A percentile compares a stretch with the other conserved stretches of the same genome.
These are phyloP conservation scores for Amniataba percoides DNA, from an alignment of 2,797 vertebrate species.

Conservation along the genomic window DNA sequence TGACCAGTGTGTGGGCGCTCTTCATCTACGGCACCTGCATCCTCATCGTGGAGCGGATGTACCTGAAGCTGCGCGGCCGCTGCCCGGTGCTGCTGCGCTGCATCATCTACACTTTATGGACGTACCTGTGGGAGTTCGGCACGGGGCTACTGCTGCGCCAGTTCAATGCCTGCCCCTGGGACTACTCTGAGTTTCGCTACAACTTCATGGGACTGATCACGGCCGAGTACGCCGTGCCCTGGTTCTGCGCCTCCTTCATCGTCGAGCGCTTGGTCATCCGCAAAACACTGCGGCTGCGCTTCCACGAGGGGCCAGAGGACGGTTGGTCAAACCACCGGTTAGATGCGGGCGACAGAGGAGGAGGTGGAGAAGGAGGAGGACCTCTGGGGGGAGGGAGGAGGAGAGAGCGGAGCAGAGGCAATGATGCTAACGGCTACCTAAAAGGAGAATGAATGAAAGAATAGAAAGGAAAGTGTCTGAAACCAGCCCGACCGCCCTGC, in stretches of 20 bases:
- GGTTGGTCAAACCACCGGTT: slow-evolving; percentile 71
- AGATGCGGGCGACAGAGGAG: slow-evolving; percentile 36
- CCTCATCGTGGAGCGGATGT: slow-evolving; percentile 97
- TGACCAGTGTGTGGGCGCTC: slow-evolving; percentile 98
- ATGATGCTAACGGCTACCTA: slow-evolving; percentile 90
- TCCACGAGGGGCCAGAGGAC: slow-evolving; percentile 88
- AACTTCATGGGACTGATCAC: slow-evolving; percentile 99
- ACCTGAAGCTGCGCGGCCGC: slow-evolving; percentile 89
- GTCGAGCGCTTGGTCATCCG: slow-evolving; percentile 95
- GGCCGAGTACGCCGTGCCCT: slow-evolving; percentile 97
- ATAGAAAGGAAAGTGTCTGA: slow-evolving; percentile 14
- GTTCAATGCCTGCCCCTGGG: slow-evolving; percentile 98
- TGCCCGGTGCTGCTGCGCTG: slow-evolving; percentile 93
- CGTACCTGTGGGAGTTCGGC: slow-evolving; percentile 97
- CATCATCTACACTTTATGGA: slow-evolving; percentile 98
- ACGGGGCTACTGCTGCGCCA: slow-evolving; percentile 94
- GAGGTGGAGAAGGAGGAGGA: slow-evolving; percentile 21
- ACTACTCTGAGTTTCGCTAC: slow-evolving; percentile 97
- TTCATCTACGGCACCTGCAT: slow-evolving; percentile 99
- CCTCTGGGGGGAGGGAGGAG: slow-evolving; percentile 46
- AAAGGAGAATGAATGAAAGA: slow-evolving; percentile 83
- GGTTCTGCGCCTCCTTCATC: slow-evolving; percentile 96
- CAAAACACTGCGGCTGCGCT: slow-evolving; percentile 94
- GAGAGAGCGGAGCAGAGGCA: slow-evolving; percentile 68
- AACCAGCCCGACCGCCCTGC: slow-evolving; percentile 32